Evolutionary conservation across 2,888 invertebrate genomes (phyloP), one percentile per base, ranked within the genome.

Genomic region (Neelides folsomi): DNA sequence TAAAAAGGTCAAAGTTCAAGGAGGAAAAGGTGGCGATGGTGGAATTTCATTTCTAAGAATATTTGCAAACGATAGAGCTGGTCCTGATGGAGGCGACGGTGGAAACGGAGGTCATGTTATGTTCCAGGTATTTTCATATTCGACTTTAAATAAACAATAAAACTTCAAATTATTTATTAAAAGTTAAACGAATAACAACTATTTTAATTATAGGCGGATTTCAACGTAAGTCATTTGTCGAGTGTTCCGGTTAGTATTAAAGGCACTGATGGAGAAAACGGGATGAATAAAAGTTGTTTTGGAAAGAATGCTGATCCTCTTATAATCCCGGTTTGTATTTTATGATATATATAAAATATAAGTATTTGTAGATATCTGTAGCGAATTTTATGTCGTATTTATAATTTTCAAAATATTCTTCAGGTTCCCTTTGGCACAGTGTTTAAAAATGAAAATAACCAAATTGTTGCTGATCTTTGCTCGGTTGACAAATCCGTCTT

Each of bases 61-160:
- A 8, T 88, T 81, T 77, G 76, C 77, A 49, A 92, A 92, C 66
- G 93, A 92, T 57, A 77, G 76, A 52, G 97, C 89, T 0, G 95
- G 95, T 0, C 95, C 94, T 0, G 88, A 92, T 70, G 95, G 94
- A 0, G 97, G 95, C 0, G 92, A 97, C 70, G 98, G 97, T 0
- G 98, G 98, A 0, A 79, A 86, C 68, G 95, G 95, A 0, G 95
- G 89, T 0, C 95, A 97, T 72, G 83, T 97, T 1, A 78, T 95
- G 51, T 84, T 95, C 59, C 73, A 78, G 73, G 79, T 78, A 66
- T 55, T 52, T 57, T 9, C 36, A n/a, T 37, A 18, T 46, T 6
- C 18, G 13, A n/a, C 13, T 7, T 1, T 44, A 4, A 16, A n/a
- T 5, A 13, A 5, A 9, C 4, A 16, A n/a, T 16, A 3, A 3